These are phyloP conservation scores for Leptatherina wallacei DNA, from an alignment of 2,797 vertebrate genomes.

Conservation along the genomic window DNA sequence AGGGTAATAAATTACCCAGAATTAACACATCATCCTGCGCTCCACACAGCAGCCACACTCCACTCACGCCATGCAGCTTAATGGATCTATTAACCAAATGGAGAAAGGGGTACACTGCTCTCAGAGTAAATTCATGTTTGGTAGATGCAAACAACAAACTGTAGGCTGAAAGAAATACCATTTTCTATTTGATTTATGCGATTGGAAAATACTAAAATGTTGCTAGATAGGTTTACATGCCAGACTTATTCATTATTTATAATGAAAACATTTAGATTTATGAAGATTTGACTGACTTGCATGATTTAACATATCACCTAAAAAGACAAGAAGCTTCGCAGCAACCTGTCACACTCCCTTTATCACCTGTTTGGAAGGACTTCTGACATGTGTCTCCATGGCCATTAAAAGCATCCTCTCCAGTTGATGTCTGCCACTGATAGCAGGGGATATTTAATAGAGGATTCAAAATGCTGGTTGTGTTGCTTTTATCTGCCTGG, in stretches of 20 bases:
- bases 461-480: conserved; percentile 63
- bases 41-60: conserved; percentile 62
- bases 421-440: conserved; percentile 72
- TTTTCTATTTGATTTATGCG: conserved; percentile 14
- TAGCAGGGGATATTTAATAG: conserved; percentile 66
- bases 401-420: conserved; percentile 64
- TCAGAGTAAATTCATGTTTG: conserved; percentile 50
- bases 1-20: conserved; percentile 82
- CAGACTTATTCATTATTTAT: background rate
- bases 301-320: conserved; percentile 3
- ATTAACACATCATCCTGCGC: conserved; percentile 80
- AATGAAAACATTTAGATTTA: background rate
- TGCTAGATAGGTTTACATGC: background rate
- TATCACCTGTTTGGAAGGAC: conserved; percentile 54
- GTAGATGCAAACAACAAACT: conserved; percentile 16
- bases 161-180: conserved; percentile 5
- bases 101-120: conserved; percentile 66
- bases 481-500: conserved; percentile 51
- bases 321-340: conserved; percentile 43
- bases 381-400: conserved; percentile 47
- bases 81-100: conserved; percentile 85
- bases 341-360: conserved; percentile 37
- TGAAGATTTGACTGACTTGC: background rate
- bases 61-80: conserved; percentile 75
- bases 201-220: conserved; percentile 7